Evolutionary conservation across 2,888 invertebrate species (phyloP).

Genomic region (Sacculina carcini): DNA sequence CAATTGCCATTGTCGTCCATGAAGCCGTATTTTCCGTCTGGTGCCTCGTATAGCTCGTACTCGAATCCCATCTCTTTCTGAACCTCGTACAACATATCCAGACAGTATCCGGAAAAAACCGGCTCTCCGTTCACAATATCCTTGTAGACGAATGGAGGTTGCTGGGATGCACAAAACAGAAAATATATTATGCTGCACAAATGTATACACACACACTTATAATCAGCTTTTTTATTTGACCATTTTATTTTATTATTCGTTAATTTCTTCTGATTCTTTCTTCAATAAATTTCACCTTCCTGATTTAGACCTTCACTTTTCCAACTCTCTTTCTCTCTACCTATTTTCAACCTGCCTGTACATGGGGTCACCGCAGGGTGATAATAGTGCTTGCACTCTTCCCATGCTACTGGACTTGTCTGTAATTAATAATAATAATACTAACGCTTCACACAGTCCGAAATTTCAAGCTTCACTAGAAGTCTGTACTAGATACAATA

Average conservation of each 20-base stretch:
- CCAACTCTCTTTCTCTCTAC: no score
- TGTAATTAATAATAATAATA: no score
- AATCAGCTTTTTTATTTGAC: background rate
- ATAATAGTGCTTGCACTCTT: background rate
- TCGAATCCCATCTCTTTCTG: slow-evolving; percentile 33
- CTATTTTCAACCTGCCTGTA: background rate
- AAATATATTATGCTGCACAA: no score
- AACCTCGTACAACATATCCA: slow-evolving; percentile 72
- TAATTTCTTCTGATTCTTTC: background rate
- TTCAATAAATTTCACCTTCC: no score
- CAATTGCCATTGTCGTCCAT: slow-evolving; percentile 65
- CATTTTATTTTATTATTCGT: background rate
- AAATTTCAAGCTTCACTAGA: no score
- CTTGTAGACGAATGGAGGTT: slow-evolving; percentile 25
- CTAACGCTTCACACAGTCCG: no score
- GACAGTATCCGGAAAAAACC: slow-evolving; percentile 51
- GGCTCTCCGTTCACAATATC: slow-evolving; percentile 18
- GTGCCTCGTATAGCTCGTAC: slow-evolving; percentile 54
- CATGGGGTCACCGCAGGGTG: background rate
- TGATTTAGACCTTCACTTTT: no score
- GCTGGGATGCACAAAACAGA: no score
- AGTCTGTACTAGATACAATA: no score
- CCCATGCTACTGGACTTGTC: no score
- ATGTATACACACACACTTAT: background rate
- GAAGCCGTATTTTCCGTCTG: slow-evolving; percentile 59